Evolutionary conservation across 2,888 invertebrate species (phyloP).

Genomic region (Pristionchus arcanus): DNA sequence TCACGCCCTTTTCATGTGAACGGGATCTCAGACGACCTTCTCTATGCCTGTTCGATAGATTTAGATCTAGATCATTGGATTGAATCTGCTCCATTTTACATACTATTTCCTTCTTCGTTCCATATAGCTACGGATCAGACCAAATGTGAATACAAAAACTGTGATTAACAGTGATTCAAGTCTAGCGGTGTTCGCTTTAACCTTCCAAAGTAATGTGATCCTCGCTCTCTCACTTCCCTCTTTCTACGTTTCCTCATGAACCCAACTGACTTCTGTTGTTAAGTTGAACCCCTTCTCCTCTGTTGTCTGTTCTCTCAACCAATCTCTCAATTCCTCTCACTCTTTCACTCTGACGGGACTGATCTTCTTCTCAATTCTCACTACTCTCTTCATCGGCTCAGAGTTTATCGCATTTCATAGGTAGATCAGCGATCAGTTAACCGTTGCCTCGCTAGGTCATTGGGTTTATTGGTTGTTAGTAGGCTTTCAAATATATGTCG

Average conservation of each 20-base stretch:
- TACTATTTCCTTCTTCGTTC: background rate
- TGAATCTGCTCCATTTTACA: background rate
- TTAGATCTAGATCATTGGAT: background rate
- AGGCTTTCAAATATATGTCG: too few relatives aligned
- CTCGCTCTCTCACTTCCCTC: background rate
- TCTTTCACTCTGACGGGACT: background rate
- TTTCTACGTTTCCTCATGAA: background rate
- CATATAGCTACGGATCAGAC: background rate
- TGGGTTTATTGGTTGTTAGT: too few relatives aligned
- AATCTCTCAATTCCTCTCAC: constrained; percentile 34
- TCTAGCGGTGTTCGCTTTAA: background rate
- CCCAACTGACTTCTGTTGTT: constrained; percentile 30
- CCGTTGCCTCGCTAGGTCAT: background rate
- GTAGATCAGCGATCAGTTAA: background rate
- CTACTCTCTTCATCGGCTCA: background rate
- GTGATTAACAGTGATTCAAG: background rate
- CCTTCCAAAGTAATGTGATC: background rate
- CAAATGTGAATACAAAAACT: background rate
- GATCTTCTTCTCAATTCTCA: background rate
- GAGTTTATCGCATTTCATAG: background rate
- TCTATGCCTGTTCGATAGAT: constrained; percentile 4
- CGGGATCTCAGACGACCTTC: background rate
- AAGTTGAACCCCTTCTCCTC: constrained; percentile 42
- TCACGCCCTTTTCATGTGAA: constrained; percentile 11
- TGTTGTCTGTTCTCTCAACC: constrained; percentile 39